Base-by-base conservation (phyloP, 2,888 invertebrate genomes). In the Nudaria mundana region DNA sequence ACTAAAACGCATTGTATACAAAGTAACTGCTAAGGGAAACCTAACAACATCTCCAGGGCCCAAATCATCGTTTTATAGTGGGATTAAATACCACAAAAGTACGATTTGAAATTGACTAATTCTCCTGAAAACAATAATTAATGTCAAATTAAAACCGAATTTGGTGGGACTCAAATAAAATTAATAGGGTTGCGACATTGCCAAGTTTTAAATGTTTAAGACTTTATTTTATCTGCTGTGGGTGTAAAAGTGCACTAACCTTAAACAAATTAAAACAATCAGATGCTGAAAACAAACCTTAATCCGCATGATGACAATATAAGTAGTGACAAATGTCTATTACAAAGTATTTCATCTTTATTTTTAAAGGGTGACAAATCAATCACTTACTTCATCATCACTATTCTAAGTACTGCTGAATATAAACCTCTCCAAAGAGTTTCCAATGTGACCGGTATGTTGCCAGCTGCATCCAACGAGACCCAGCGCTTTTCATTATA, bases 221-320 rank as follows among this genome's bases (percentile, higher is more conserved):
- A 46, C 45, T 34, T 43, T 41, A 37, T 47, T 44, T 41, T 44
- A 34, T 33, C 6, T 37, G 11, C 31, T n/a, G 59, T 55, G 50
- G 43, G 55, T 35, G 50, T 39, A 8, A 32, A 48, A 52, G 56
- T 44, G 37, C 52, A 52, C 44, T 57, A 56, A 45, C 59, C 55
- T 57, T 48, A 42, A 48, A 46, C 41, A 49, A 31, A 52, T 56
- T 28, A 28, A n/a, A 28, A 28, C 28, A 28, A 28, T 28, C n/a
- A 6, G 4, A n/a, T 63, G 45, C 37, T 41, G 45, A 53, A 64
- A 66, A 59, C 44, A 58, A 30, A 40, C 42, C 48, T 54, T 55
- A 62, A 65, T 68, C 56, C 59, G 37, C 41, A 35, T 44, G 57
- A 56, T 43, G 56, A 56, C 56, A 42, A 7, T 39, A 11, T 14